Evolutionary conservation across 2,888 invertebrate genomes (phyloP).

Genomic region (Lutraria lutraria): DNA sequence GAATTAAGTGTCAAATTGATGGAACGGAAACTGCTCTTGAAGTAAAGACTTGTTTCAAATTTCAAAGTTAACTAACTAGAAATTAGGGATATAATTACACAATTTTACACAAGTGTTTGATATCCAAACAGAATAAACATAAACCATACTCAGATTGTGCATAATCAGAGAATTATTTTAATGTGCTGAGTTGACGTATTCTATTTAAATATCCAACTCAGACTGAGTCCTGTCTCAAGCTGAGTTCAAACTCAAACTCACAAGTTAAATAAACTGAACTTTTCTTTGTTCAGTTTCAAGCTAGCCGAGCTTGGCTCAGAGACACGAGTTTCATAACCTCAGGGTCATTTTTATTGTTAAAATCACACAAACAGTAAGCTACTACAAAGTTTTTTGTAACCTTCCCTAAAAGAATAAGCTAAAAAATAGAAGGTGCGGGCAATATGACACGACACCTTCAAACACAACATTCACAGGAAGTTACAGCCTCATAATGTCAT

Average conservation of each 20-base stretch:
- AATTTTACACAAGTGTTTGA: not conserved
- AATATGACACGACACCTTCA: constrained; percentile 11
- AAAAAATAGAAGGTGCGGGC: not conserved
- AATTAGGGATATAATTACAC: constrained; percentile 2
- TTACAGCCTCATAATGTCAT: not conserved
- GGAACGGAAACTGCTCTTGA: not conserved
- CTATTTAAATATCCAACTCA: not conserved
- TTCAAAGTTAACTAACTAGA: not conserved
- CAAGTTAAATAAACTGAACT: no score
- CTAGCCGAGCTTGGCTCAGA: no score
- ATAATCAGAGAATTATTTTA: not conserved
- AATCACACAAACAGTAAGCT: no score
- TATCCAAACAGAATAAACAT: not conserved
- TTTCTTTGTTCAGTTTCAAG: no score
- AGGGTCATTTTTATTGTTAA: no score
- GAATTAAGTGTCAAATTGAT: not conserved
- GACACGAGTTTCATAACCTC: no score
- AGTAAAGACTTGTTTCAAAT: not conserved
- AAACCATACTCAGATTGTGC: not conserved
- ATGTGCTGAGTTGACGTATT: constrained; percentile 2
- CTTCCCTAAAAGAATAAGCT: not conserved
- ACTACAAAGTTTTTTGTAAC: not conserved
- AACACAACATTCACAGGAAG: not conserved
- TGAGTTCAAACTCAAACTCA: no score
- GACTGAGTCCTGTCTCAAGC: no score